Conservation (phyloP, 1,140 invertebrate genomes). For the Archivesica marissinica region DNA sequence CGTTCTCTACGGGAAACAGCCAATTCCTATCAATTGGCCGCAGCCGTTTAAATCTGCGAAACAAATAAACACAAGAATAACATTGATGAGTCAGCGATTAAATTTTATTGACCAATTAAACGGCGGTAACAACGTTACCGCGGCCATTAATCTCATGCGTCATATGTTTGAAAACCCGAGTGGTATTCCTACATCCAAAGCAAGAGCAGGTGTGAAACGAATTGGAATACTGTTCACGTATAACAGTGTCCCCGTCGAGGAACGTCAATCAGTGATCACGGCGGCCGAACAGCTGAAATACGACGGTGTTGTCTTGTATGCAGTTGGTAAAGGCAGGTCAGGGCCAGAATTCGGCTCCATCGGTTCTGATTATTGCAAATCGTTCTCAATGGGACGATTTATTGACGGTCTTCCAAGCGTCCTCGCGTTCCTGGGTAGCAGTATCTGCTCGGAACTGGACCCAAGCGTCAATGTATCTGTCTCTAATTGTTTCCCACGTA, state of each 20-base stretch:
- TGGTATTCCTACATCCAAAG: slow-evolving; percentile 42
- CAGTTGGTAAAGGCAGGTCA: slow-evolving; percentile 60
- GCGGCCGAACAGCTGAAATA: slow-evolving; percentile 51
- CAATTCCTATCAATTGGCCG: slow-evolving; percentile 61
- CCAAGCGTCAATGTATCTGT: slow-evolving; percentile 59
- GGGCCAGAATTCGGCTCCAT: slow-evolving; percentile 63
- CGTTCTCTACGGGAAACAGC: slow-evolving; percentile 67
- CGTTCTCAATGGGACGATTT: slow-evolving; percentile 68
- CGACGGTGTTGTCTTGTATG: slow-evolving; percentile 60
- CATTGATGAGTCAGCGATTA: slow-evolving; percentile 63
- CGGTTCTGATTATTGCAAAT: slow-evolving; percentile 65
- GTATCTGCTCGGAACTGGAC: slow-evolving; percentile 66
- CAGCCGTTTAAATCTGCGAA: slow-evolving; percentile 66
- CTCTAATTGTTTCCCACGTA: slow-evolving; percentile 70
- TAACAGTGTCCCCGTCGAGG: slow-evolving; percentile 18
- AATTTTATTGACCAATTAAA: slow-evolving; percentile 48
- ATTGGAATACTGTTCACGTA: slow-evolving; percentile 70
- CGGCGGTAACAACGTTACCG: slow-evolving; percentile 58
- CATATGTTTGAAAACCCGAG: slow-evolving; percentile 68
- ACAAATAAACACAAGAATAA: slow-evolving; percentile 67
- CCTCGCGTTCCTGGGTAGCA: slow-evolving; percentile 67
- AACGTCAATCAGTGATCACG: slow-evolving; percentile 28
- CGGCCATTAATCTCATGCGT: slow-evolving; percentile 62
- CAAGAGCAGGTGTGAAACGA: slow-evolving; percentile 53
- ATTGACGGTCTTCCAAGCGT: slow-evolving; percentile 64